These are phyloP conservation scores for Halichoeres trimaculatus DNA, from an alignment of 2,113 vertebrate genomes.

Conservation along the genomic window DNA sequence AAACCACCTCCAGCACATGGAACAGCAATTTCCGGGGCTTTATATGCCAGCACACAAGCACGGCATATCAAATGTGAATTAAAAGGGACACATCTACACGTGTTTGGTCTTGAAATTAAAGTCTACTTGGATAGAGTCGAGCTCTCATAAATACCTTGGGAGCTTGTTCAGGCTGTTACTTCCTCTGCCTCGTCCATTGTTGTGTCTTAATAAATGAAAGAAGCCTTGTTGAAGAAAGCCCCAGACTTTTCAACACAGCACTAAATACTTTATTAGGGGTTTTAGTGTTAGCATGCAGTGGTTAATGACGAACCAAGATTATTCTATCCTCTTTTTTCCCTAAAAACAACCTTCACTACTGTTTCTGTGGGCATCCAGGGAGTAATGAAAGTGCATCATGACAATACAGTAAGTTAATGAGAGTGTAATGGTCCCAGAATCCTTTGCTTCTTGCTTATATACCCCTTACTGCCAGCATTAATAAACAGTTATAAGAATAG, in stretches of 20 bases:
- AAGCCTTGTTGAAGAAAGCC: slow-evolving; percentile 55
- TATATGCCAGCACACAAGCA: slow-evolving; percentile 36
- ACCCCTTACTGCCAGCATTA: too few relatives aligned
- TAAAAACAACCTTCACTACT: slow-evolving; percentile 23
- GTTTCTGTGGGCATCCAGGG: slow-evolving; percentile 24
- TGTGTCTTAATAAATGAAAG: slow-evolving; percentile 69
- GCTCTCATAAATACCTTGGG: slow-evolving; percentile 50
- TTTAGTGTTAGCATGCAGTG: slow-evolving; percentile 43
- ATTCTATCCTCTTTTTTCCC: slow-evolving; percentile 8
- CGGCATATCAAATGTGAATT: slow-evolving; percentile 69
- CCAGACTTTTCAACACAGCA: slow-evolving; percentile 47
- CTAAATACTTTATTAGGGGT: slow-evolving; percentile 75
- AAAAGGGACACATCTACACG: slow-evolving; percentile 52
- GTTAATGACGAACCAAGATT: slow-evolving; percentile 54
- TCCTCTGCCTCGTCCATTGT: slow-evolving; percentile 36
- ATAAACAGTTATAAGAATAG: too few relatives aligned
- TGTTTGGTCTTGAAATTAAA: slow-evolving; percentile 46
- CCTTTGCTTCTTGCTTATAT: neutral
- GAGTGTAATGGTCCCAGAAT: neutral
- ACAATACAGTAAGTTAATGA: slow-evolving; percentile 3
- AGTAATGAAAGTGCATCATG: slow-evolving; percentile 41
- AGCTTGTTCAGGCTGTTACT: slow-evolving; percentile 50
- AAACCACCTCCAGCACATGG: slow-evolving; percentile 47
- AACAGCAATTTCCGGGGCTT: slow-evolving; percentile 64
- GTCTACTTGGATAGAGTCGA: slow-evolving; percentile 48